Conservation (phyloP, 2,113 vertebrate genomes). For the Oreochromis aureus region DNA sequence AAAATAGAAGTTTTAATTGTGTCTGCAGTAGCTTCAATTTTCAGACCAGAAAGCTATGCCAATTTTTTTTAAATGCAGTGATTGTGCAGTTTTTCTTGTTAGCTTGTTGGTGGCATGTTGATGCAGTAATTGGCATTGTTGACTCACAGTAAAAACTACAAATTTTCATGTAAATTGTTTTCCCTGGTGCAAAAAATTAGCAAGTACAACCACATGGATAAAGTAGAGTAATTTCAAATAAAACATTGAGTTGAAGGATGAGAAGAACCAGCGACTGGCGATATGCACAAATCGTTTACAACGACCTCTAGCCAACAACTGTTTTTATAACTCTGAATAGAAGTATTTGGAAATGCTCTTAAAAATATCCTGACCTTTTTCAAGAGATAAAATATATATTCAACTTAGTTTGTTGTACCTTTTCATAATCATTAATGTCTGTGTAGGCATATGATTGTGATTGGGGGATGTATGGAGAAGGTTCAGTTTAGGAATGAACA, state of each 20-base stretch:
- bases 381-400: background rate
- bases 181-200: background rate
- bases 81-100: background rate
- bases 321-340: background rate
- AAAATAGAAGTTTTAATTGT: background rate
- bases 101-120: background rate
- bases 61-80: background rate
- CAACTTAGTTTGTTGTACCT: background rate
- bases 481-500: background rate
- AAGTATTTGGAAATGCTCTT: background rate
- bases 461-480: background rate
- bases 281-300: background rate
- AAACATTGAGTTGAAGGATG: background rate
- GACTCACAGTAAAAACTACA: background rate
- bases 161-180: background rate
- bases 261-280: accelerated
- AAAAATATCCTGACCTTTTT: background rate
- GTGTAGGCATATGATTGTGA: background rate
- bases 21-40: background rate
- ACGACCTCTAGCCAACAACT: background rate
- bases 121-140: background rate
- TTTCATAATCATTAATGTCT: background rate
- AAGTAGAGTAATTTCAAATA: background rate
- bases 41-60: background rate
- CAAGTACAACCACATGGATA: background rate